phyloP scores from a whole-genome alignment of 2,113 vertebrate genomes.

The Coptodon rendalli region DNA sequence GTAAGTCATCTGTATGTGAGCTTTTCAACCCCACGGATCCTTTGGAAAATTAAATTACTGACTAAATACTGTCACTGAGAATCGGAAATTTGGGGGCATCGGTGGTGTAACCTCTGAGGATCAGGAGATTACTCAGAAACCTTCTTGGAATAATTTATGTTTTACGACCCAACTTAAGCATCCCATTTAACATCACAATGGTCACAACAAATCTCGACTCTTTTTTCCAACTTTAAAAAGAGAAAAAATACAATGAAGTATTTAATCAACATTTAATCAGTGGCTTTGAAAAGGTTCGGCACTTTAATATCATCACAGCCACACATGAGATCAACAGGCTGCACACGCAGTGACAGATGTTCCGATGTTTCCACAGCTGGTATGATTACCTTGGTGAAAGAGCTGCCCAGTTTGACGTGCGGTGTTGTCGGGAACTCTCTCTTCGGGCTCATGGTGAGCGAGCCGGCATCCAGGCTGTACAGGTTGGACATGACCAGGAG shows the following conservation, averaged over 20 bases:
- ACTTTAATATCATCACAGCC: not conserved
- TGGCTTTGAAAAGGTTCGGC: not conserved
- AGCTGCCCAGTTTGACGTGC: conserved; percentile 95
- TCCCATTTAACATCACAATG: not conserved
- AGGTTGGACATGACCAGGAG: conserved; percentile 98
- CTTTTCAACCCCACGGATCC: not conserved
- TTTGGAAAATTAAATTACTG: not conserved
- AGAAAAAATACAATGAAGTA: not conserved
- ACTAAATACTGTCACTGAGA: not conserved
- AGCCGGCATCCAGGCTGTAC: conserved; percentile 95
- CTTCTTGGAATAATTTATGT: accelerated
- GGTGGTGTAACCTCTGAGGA: not conserved
- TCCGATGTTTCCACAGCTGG: not conserved
- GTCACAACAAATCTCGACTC: not conserved
- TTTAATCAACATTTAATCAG: not conserved
- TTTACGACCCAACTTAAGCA: not conserved
- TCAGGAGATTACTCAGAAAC: not conserved
- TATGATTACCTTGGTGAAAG: conserved; percentile 86
- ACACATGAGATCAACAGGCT: not conserved
- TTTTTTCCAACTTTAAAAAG: not conserved
- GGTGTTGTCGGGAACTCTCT: conserved; percentile 95
- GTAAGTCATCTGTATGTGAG: not conserved
- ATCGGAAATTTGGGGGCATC: not conserved
- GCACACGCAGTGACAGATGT: not conserved
- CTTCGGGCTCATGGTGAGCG: conserved; percentile 93